Conservation (phyloP, 2,797 vertebrate species). For the Darevskia nairensis region DNA sequence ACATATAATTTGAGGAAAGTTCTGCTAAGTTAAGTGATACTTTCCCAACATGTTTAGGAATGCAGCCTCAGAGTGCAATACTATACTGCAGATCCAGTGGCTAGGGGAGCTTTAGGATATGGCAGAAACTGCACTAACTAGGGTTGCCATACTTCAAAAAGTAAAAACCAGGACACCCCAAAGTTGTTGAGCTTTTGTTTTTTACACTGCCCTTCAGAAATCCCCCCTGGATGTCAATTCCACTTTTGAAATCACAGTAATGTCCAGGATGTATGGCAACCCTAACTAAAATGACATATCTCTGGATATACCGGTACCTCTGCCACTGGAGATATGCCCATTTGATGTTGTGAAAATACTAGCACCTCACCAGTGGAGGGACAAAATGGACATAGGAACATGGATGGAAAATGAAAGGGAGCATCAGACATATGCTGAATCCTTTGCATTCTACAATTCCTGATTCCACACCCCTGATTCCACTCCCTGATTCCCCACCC, state of each 20-base stretch:
- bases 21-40: neutral
- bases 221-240: too few species aligned
- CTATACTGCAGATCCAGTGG: neutral
- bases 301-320: neutral
- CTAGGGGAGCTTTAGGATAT: neutral
- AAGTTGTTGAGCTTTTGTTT: too few species aligned
- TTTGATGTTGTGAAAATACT: neutral
- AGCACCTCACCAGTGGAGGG: neutral
- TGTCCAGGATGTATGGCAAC: too few species aligned
- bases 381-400: neutral
- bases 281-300: neutral
- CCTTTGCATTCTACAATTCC: neutral
- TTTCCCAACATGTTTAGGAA: neutral
- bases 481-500: too few species aligned
- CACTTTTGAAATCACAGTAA: too few species aligned
- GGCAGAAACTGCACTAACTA: neutral
- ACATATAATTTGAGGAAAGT: neutral
- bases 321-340: too few species aligned
- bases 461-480: too few species aligned
- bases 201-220: too few species aligned
- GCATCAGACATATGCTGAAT: neutral
- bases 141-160: too few species aligned
- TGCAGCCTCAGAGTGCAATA: neutral
- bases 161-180: too few species aligned
- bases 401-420: neutral